Evolutionary conservation across 2,797 vertebrate species (phyloP).

Genomic region (Enteromius unitaeniatus): DNA sequence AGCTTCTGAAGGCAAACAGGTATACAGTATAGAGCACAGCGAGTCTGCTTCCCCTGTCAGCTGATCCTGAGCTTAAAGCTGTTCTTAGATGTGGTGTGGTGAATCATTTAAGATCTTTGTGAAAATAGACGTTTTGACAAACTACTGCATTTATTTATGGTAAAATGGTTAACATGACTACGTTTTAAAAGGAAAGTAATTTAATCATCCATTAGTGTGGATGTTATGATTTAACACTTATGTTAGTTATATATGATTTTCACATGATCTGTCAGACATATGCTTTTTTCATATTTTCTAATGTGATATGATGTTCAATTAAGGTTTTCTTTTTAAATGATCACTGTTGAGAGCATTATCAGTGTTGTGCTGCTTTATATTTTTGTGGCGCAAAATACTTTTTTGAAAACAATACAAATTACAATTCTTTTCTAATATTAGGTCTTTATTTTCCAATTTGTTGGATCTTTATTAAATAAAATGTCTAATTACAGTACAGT

Average conservation of each 20-base stretch:
- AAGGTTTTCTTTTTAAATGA: background rate
- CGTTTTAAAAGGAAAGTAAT: background rate
- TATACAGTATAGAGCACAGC: background rate
- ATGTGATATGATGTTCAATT: background rate
- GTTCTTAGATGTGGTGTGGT: background rate
- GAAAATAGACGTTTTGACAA: background rate
- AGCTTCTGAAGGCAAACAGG: background rate
- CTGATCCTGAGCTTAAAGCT: background rate
- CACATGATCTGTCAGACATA: background rate
- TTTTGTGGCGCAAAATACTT: no score
- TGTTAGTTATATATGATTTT: background rate
- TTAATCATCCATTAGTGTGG: background rate
- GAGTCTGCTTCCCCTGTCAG: background rate
- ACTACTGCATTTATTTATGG: background rate
- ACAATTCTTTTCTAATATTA: background rate
- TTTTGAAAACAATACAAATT: background rate
- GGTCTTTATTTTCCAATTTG: background rate
- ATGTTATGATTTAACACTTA: background rate
- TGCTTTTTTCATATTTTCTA: no score
- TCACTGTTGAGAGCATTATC: background rate
- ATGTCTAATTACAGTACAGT: background rate
- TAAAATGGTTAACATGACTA: background rate
- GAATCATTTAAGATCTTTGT: background rate
- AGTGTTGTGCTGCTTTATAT: background rate
- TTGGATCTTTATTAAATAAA: background rate